Evolutionary conservation across 2,888 invertebrate species (phyloP).

Genomic region (Spicauda simplicius): DNA sequence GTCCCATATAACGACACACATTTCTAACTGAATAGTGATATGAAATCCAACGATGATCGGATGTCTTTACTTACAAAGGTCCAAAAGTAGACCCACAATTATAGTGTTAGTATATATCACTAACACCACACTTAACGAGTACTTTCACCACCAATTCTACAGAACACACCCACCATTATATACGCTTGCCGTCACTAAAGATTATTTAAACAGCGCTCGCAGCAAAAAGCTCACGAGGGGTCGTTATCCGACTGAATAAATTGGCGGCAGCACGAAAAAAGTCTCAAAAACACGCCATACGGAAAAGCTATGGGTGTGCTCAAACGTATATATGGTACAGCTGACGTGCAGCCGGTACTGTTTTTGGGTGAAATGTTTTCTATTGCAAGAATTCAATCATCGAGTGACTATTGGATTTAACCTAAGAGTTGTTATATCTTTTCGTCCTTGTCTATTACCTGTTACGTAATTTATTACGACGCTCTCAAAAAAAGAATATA

Average conservation of each 20-base stretch:
- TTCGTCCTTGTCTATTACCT: too few species aligned
- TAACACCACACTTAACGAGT: too few species aligned
- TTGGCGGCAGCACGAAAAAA: slow-evolving; percentile 54
- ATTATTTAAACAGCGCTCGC: slow-evolving; percentile 3
- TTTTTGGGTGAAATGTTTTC: neutral
- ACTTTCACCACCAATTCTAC: neutral
- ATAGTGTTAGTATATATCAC: too few species aligned
- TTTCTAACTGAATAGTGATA: too few species aligned
- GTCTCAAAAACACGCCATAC: slow-evolving; percentile 33
- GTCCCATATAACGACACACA: too few species aligned
- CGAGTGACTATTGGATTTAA: too few species aligned
- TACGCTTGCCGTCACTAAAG: neutral
- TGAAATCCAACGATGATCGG: too few species aligned
- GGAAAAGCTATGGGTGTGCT: neutral
- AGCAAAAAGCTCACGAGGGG: slow-evolving; percentile 5
- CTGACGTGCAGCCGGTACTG: slow-evolving; percentile 3
- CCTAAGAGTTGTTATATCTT: too few species aligned
- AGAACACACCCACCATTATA: neutral
- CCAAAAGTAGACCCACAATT: too few species aligned
- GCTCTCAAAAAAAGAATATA: too few species aligned
- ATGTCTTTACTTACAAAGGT: too few species aligned
- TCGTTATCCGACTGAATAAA: slow-evolving; percentile 62
- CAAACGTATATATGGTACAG: neutral
- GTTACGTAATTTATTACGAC: too few species aligned
- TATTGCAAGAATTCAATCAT: neutral